Evolutionary conservation across 2,888 invertebrate species (phyloP), one percentile per base, ranked within the genome.

Genomic region (Saturnia japonica): DNA sequence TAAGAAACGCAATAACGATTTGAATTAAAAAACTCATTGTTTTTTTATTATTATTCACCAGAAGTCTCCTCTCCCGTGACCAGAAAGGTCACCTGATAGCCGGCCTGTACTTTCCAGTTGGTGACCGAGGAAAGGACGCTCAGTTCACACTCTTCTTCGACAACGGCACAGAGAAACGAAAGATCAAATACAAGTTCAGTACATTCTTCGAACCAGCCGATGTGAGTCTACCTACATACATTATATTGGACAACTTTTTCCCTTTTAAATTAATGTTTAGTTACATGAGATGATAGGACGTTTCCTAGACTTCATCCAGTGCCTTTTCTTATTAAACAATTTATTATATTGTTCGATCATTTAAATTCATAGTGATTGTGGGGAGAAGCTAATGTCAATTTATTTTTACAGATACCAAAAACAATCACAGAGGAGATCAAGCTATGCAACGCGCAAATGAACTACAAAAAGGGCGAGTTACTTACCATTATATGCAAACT

Each of bases 71-170:
- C 70, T 95, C 97, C 8, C 95, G 98, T 70, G 97, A 98, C 88
- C 96, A 96, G 76, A 97, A 97, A 81, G 98, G 98, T 68, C 96
- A 96, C 78, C 95, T 98, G 9, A 94, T 95, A 51, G 97, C 98
- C 68, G 98, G 98, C 34, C 93, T 98, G 72, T 98, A 98, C 90
- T 97, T 98, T 87, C 96, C 97, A 64, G 95, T 98, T 69, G 95
- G 96, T 70, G 85, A 80, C 40, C 81, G 85, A 25, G 84, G 84
- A 67, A 91, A 89, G 81, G 96, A 96, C 74, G 90, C 95, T 0
- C 93, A 95, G 78, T 96, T 98, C 85, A 97, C 97, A 0, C 93
- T 97, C 74, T 98, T 98, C 91, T 96, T 96, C 85, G 96, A 96
- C 85, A 95, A 94, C 79, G 96, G 96, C 69, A 94, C 95, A 73